A percentile compares a stretch with the other conserved stretches of the same genome.
Conservation (phyloP, 2,888 invertebrate genomes). For the Gastracanthus pulcherrimus region DNA sequence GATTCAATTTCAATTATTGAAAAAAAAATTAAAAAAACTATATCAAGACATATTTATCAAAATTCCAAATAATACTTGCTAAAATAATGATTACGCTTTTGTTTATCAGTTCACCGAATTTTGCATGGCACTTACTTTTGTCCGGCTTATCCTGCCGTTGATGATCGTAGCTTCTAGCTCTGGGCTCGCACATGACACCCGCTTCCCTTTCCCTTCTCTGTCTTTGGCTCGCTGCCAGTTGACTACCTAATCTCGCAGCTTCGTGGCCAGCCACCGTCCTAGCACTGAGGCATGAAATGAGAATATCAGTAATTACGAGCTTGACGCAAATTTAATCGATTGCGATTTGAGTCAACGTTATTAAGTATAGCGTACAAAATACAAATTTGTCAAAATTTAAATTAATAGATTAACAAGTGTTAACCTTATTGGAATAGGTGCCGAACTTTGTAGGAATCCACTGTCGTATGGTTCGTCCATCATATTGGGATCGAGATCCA, state of each 20-base stretch:
- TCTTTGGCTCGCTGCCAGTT: constrained; percentile 76
- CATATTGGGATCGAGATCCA: constrained; percentile 75
- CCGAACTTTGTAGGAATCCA: constrained; percentile 74
- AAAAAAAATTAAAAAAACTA: background rate
- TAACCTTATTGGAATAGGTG: constrained; percentile 75
- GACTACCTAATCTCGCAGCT: constrained; percentile 85
- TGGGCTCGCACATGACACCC: constrained; percentile 78
- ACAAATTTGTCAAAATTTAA: background rate
- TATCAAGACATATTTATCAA: background rate
- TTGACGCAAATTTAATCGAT: too few relatives aligned
- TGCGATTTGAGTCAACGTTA: too few relatives aligned
- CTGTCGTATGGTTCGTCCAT: constrained; percentile 76
- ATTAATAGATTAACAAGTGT: background rate
- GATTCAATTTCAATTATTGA: constrained; percentile 46
- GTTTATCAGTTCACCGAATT: background rate
- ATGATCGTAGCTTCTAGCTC: constrained; percentile 85
- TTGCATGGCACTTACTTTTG: constrained; percentile 75
- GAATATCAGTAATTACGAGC: background rate
- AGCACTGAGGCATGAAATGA: constrained; percentile 62
- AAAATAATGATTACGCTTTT: background rate
- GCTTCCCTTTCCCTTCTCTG: constrained; percentile 72
- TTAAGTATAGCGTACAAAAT: too few relatives aligned
- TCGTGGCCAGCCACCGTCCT: constrained; percentile 89
- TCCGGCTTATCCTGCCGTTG: constrained; percentile 79
- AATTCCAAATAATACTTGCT: background rate